Conservation (phyloP, 2,888 invertebrate genomes). For the Epistrophella euchroma region DNA sequence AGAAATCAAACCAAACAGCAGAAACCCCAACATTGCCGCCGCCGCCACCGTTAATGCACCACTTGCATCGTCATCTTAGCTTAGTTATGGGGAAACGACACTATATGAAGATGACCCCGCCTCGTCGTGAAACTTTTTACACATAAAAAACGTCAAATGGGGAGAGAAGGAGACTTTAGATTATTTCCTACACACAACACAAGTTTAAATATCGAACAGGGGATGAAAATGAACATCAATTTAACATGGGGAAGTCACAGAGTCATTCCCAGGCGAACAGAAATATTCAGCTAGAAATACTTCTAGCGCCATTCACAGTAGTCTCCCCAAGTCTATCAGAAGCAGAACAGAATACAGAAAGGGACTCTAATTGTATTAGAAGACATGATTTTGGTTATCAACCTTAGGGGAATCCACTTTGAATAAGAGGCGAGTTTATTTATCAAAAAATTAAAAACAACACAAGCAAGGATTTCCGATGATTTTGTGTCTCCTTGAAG, state of each 20-base stretch:
- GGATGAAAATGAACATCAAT: slow-evolving; percentile 68
- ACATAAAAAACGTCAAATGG: background rate
- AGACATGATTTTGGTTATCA: background rate
- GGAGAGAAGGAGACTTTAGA: slow-evolving; percentile 47
- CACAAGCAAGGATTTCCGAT: background rate
- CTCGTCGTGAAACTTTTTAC: background rate
- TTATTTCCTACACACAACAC: slow-evolving; percentile 17
- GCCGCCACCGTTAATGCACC: background rate
- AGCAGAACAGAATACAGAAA: slow-evolving; percentile 7
- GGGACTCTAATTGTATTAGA: slow-evolving; percentile 39
- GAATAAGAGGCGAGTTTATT: slow-evolving; percentile 2
- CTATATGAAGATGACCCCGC: slow-evolving; percentile 21
- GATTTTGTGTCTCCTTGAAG: slow-evolving; percentile 2
- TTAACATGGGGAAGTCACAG: slow-evolving; percentile 83
- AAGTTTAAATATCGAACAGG: slow-evolving; percentile 61
- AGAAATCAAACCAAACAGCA: background rate
- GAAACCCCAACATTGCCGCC: background rate
- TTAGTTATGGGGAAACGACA: slow-evolving; percentile 31
- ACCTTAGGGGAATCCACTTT: slow-evolving; percentile 18
- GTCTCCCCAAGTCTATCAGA: background rate
- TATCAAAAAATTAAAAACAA: background rate
- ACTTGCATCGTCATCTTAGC: background rate
- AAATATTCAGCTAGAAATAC: slow-evolving; percentile 41
- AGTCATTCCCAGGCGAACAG: slow-evolving; percentile 81
- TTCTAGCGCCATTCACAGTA: slow-evolving; percentile 31